Conservation (phyloP, 2,888 invertebrate genomes). For the Tenthredo distinguenda region DNA sequence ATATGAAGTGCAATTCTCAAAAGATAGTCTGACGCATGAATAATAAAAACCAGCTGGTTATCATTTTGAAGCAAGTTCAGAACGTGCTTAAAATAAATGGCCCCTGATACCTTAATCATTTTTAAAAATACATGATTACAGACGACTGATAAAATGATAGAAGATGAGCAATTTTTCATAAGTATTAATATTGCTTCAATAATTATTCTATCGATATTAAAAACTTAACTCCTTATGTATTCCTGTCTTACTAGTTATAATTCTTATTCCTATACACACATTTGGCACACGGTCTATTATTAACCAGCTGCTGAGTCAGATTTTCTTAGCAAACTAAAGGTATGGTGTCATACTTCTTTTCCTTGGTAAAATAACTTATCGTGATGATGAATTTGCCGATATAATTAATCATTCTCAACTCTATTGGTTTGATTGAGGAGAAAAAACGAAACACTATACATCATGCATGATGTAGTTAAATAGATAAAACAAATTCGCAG, state of each 20-base stretch:
- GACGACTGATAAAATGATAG: neutral
- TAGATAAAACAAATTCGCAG: neutral
- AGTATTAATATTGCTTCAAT: neutral
- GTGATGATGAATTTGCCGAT: neutral
- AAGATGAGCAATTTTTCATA: neutral
- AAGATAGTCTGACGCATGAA: neutral
- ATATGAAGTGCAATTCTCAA: neutral
- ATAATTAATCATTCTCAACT: neutral
- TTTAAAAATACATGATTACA: neutral
- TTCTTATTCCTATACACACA: conserved; percentile 40
- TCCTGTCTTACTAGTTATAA: neutral
- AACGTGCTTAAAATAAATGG: neutral
- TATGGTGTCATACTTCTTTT: conserved; percentile 45
- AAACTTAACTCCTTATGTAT: neutral
- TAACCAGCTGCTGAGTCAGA: conserved; percentile 67
- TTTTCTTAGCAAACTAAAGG: conserved; percentile 63
- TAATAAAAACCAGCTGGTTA: neutral
- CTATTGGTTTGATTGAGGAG: neutral
- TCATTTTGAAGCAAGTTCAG: neutral
- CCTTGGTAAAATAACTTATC: conserved; percentile 23
- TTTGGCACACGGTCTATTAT: conserved; percentile 63
- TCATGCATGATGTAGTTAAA: neutral
- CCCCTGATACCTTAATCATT: neutral
- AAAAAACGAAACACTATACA: neutral
- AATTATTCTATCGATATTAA: neutral